Evolutionary conservation across 1,140 invertebrate species (phyloP).

Genomic region (Drosophila mojavensis): DNA sequence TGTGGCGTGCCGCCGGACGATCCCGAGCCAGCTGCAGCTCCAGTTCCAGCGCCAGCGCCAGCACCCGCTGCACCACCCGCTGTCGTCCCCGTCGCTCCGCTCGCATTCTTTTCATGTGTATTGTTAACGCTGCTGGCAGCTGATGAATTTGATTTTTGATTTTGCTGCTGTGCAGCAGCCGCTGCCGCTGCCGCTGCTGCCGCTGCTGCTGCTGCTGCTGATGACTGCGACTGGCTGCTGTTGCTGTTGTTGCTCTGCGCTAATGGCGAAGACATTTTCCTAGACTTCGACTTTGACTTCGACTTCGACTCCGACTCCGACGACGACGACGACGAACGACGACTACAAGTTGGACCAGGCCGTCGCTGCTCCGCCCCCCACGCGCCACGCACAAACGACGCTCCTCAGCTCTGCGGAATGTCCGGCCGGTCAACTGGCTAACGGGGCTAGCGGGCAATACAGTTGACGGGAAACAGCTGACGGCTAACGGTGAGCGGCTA

Average conservation of each 20-base stretch:
- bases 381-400: constrained; percentile 2
- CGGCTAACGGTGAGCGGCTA: neutral
- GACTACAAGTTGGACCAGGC: constrained; percentile 13
- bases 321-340: neutral
- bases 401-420: neutral
- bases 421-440: no score
- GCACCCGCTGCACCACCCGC: constrained; percentile 1
- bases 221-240: constrained; percentile 55
- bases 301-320: neutral
- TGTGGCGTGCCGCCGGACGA: no score
- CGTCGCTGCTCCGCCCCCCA: constrained; percentile 17
- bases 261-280: constrained; percentile 72
- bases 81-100: constrained; percentile 34
- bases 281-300: constrained; percentile 6
- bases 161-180: constrained; percentile 50
- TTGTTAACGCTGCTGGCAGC: constrained; percentile 42
- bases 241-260: constrained; percentile 64
- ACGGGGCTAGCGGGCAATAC: neutral
- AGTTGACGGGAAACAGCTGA: neutral
- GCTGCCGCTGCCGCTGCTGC: constrained; percentile 47
- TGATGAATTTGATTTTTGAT: constrained; percentile 35
- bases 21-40: neutral
- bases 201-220: constrained; percentile 49
- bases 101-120: constrained; percentile 49
- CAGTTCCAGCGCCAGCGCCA: neutral